Percentiles rank a stretch among this genome's conserved stretches.
These are phyloP conservation scores for Oryctolagus cuniculus DNA, from an alignment of 2,113 vertebrate species.

Conservation along the genomic window DNA sequence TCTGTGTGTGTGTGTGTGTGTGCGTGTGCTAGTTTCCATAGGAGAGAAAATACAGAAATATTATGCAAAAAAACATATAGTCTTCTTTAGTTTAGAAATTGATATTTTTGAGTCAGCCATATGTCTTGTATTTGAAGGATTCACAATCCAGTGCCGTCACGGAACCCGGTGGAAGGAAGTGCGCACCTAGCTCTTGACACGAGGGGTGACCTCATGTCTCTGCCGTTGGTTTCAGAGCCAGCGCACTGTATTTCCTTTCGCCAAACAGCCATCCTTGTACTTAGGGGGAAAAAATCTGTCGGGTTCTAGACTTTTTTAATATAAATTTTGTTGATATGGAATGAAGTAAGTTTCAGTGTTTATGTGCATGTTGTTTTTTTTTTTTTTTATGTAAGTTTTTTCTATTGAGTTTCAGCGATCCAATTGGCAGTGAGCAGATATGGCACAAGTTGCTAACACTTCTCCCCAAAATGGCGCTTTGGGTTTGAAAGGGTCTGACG, in stretches of 20 bases:
- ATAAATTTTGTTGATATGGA: constrained; percentile 88
- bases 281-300: constrained; percentile 75
- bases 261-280: constrained; percentile 90
- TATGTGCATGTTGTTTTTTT: constrained; percentile 85
- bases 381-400: constrained; percentile 87
- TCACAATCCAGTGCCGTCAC: constrained; percentile 77
- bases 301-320: constrained; percentile 87
- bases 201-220: constrained; percentile 76
- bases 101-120: constrained; percentile 90
- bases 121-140: constrained; percentile 90
- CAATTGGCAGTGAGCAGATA: constrained; percentile 84
- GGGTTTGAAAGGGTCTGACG: constrained; percentile 74
- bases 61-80: constrained; percentile 89
- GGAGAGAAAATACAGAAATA: constrained; percentile 85
- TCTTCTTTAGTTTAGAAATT: constrained; percentile 90
- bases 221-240: constrained; percentile 81
- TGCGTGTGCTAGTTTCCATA: constrained; percentile 80
- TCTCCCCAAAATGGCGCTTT: constrained; percentile 83
- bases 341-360: constrained; percentile 87
- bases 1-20: constrained; percentile 57
- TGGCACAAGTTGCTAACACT: constrained; percentile 84
- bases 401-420: constrained; percentile 84
- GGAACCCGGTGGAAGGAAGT: constrained; percentile 52
- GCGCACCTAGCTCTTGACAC: constrained; percentile 70
- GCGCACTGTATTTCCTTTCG: constrained; percentile 84